Conservation (phyloP, 2,113 vertebrate genomes). For the Ceyx cyanopectus region DNA sequence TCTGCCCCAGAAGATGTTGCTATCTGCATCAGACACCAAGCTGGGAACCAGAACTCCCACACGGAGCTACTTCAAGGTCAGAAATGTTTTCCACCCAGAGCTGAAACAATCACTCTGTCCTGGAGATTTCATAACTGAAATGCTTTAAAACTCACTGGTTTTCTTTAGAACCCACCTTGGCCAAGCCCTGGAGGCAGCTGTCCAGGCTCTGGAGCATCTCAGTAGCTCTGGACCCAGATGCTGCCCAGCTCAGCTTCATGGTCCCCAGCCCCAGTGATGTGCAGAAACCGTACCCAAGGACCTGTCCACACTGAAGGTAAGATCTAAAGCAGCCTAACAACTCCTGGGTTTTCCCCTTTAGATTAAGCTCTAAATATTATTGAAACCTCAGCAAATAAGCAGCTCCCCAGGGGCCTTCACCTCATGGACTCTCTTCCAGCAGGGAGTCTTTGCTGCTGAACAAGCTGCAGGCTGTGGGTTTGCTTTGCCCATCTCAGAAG, state of each 20-base stretch:
- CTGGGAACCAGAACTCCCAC: too few relatives aligned
- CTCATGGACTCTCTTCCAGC: fast-evolving
- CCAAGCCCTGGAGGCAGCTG: not conserved
- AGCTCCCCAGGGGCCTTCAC: not conserved
- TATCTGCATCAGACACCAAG: not conserved
- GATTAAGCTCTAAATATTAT: fast-evolving
- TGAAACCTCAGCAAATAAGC: not conserved
- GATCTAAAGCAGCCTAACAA: not conserved
- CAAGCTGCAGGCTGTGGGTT: fast-evolving
- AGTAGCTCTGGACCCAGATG: fast-evolving
- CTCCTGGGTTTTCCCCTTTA: not conserved
- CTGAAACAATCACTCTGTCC: fast-evolving
- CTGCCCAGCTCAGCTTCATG: not conserved
- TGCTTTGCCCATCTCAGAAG: not conserved
- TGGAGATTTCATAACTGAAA: fast-evolving
- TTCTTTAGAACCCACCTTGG: not conserved
- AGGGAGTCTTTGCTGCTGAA: not conserved
- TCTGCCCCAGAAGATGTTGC: not conserved
- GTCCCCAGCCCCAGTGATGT: not conserved
- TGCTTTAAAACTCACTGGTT: not conserved
- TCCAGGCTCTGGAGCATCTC: too few relatives aligned
- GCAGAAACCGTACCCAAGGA: fast-evolving
- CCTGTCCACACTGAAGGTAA: fast-evolving
- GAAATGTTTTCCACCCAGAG: not conserved
- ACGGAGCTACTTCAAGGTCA: fast-evolving